Evolutionary conservation across 2,797 vertebrate species (phyloP), one percentile per base, ranked within the genome.

Genomic region (Acridotheres tristis): DNA sequence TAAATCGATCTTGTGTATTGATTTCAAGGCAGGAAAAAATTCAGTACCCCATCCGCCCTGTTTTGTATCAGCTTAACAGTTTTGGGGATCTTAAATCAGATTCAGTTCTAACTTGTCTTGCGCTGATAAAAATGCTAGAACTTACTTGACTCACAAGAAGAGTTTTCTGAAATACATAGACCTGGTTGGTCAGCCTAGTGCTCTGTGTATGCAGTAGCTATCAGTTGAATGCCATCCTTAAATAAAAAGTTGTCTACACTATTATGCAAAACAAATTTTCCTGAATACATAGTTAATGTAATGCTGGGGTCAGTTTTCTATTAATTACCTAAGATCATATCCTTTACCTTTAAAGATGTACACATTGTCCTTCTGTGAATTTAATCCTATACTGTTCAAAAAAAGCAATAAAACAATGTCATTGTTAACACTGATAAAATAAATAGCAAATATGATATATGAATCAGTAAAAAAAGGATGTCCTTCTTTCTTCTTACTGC

Each of bases 1-100:
- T 34, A n/a, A 62, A 66, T 21, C 21, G 1, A 45, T 36, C 61
- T 45, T 54, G 0, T 43, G 50, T 6, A 21, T 47, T 90, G 25
- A 66, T 40, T 90, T 94, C 25, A 55, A 76, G 13, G 9, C 11
- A 76, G 40, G 9, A 75, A 59, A 76, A 83, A 57, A n/a, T 25
- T 85, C 20, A 71, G 13, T 23, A 48, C 3, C 5, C 3, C 11
- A 32, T 19, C 9, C 1, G 1, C 19, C 17, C 8, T 1, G 3
- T 74, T 84, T 86, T 5, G 1, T 7, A 19, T 86, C n/a, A 65
- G 12, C 16, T 75, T 57, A 89, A 45, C 16, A n/a, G 13, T 23
- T 94, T 83, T 12, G 16, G 10, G 9, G 10, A 67, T 23, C 16
- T 76, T 66, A 66, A 79, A 53, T 72, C 50, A 90, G 43, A 50